Evolutionary conservation across 2,888 invertebrate species (phyloP).

Genomic region (Clitarchus hookeri): DNA sequence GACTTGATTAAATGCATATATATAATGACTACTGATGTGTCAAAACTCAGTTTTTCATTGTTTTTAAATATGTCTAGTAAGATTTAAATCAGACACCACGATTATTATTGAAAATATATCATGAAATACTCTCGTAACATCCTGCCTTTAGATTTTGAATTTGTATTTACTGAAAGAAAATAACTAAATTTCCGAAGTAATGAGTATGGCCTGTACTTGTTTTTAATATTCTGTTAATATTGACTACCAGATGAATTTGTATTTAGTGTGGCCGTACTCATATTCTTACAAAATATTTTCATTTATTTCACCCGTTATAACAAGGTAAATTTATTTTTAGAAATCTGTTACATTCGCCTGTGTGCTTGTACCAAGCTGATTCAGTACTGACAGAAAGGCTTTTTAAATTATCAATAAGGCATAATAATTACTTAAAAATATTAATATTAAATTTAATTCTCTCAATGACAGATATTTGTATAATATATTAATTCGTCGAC

Average conservation of each 20-base stretch:
- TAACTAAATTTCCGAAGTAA: not conserved
- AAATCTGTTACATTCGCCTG: not conserved
- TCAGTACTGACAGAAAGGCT: not conserved
- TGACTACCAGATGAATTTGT: not conserved
- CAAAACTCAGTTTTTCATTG: not conserved
- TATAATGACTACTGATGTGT: not conserved
- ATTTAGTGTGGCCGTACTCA: no score
- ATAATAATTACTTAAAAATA: not conserved
- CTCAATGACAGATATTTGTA: not conserved
- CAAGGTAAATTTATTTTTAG: no score
- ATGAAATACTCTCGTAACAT: not conserved
- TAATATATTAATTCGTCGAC: not conserved
- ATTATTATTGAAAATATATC: not conserved
- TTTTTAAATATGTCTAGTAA: not conserved
- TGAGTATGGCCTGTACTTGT: not conserved
- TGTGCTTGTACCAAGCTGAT: not conserved
- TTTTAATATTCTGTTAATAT: not conserved
- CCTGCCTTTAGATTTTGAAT: constrained; percentile 8
- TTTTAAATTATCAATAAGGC: not conserved
- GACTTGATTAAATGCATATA: not conserved
- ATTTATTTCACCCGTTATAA: no score
- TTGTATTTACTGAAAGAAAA: not conserved
- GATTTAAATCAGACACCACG: not conserved
- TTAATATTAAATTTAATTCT: not conserved
- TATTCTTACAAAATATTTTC: no score